These are phyloP conservation scores for Fragum sueziense DNA, from an alignment of 2,888 invertebrate species.

Conservation along the genomic window DNA sequence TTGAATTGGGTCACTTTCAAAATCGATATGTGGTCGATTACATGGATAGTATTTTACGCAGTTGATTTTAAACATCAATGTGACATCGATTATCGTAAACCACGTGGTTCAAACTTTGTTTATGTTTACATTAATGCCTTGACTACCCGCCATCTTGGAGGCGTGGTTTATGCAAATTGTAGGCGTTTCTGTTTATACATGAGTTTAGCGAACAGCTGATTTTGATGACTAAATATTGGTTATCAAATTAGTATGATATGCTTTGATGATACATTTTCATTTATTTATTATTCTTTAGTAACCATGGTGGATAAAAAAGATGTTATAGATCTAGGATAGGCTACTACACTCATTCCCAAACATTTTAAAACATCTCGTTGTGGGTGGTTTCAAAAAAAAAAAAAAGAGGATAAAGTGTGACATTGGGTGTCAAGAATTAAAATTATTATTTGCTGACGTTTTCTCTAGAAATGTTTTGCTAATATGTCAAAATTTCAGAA, in stretches of 20 bases:
- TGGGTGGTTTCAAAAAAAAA: too few relatives aligned
- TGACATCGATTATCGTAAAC: conserved; percentile 18
- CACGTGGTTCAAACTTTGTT: conserved; percentile 46
- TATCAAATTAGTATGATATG: background rate
- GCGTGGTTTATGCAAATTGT: conserved; percentile 18
- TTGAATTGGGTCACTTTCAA: background rate
- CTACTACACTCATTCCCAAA: too few relatives aligned
- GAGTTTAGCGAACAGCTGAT: background rate
- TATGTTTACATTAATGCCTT: conserved; percentile 42
- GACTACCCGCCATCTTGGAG: conserved; percentile 51
- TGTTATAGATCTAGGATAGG: too few relatives aligned
- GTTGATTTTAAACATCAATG: conserved; percentile 6
- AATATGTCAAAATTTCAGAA: too few relatives aligned
- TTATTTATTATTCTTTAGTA: background rate
- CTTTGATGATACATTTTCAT: background rate
- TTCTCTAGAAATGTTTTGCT: too few relatives aligned
- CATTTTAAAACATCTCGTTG: too few relatives aligned
- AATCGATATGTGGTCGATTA: background rate
- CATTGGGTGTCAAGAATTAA: too few relatives aligned
- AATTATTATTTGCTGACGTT: too few relatives aligned
- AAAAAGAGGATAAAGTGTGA: too few relatives aligned
- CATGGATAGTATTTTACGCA: conserved; percentile 4
- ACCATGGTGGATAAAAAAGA: background rate
- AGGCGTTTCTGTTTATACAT: background rate
- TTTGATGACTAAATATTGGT: conserved; percentile 5